A percentile compares a stretch with the other conserved stretches of the same genome.
Evolutionary conservation across 2,888 invertebrate species (phyloP).

Genomic region (Protonemura montana): DNA sequence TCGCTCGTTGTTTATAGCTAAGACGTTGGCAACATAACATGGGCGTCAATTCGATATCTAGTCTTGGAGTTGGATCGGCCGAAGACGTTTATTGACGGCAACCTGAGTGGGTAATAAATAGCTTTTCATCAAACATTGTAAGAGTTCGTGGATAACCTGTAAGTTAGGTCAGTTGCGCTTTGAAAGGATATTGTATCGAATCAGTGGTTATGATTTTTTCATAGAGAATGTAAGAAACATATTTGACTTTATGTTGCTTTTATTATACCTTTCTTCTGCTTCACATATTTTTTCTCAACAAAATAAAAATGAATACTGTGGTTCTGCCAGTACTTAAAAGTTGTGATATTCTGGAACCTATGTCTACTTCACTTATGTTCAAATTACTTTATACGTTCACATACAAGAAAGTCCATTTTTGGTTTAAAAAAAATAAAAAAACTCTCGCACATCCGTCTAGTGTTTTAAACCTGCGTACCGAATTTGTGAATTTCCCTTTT

Average conservation of each 20-base stretch:
- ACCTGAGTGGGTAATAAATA: conserved; percentile 12
- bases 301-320: too few relatives aligned
- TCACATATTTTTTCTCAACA: too few relatives aligned
- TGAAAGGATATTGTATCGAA: background rate
- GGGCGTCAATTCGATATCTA: background rate
- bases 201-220: background rate
- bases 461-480: background rate
- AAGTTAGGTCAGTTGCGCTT: background rate
- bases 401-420: too few relatives aligned
- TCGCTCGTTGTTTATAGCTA: background rate
- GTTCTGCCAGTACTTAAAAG: too few relatives aligned
- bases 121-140: background rate
- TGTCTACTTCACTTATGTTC: too few relatives aligned
- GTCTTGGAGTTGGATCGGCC: background rate
- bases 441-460: too few relatives aligned
- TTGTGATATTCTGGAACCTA: too few relatives aligned
- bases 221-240: too few relatives aligned
- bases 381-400: too few relatives aligned
- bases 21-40: background rate
- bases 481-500: background rate
- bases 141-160: background rate
- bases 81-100: background rate
- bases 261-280: too few relatives aligned
- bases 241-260: too few relatives aligned
- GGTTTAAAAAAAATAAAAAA: too few relatives aligned